A percentile compares a stretch with the other conserved stretches of the same genome.
Evolutionary conservation across 2,113 vertebrate species (phyloP).

Genomic region (Nibea coibor): DNA sequence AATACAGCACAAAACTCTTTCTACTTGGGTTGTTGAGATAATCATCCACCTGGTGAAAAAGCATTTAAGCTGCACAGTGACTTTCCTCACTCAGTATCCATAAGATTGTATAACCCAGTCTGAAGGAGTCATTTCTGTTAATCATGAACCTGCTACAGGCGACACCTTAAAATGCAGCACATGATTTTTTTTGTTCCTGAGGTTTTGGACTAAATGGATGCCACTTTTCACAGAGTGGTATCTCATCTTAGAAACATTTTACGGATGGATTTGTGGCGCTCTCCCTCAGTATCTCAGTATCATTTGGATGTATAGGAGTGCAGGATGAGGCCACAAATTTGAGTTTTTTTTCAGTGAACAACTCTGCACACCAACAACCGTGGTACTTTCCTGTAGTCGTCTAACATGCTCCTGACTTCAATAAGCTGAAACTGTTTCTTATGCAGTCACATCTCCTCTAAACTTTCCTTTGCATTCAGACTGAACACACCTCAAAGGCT

Average conservation of each 20-base stretch:
- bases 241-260: neutral
- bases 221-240: neutral
- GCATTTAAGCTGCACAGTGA: neutral
- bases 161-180: neutral
- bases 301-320: neutral
- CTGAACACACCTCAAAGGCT: neutral
- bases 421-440: neutral
- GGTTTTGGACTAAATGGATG: neutral
- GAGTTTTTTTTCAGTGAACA: neutral
- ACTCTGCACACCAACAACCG: neutral
- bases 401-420: neutral
- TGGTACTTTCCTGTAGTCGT: neutral
- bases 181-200: neutral
- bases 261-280: neutral
- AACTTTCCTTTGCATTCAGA: neutral
- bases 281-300: no score
- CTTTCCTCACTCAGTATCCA: neutral
- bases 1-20: slow-evolving; percentile 1
- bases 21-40: neutral
- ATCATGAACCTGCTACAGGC: neutral
- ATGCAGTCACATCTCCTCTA: neutral
- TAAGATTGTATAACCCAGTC: neutral
- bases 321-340: neutral
- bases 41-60: neutral
- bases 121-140: neutral